A percentile compares a stretch with the other conserved stretches of the same genome.
Evolutionary conservation across 2,888 invertebrate species (phyloP).

Genomic region (Acheta domesticus): DNA sequence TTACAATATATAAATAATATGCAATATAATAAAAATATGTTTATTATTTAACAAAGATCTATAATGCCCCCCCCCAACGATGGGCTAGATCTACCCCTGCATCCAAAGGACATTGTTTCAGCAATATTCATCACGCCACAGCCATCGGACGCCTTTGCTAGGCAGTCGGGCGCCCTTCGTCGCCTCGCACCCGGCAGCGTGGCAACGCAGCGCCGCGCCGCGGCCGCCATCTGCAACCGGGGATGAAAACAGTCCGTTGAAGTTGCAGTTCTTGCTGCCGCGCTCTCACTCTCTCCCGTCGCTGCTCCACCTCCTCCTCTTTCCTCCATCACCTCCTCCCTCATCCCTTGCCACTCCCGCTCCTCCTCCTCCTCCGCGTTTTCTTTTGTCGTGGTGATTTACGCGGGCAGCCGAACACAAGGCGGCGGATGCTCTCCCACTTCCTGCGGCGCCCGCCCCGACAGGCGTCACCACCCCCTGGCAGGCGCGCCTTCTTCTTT

Average conservation of each 20-base stretch:
- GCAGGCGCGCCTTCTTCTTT: too few relatives aligned
- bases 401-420: conserved; percentile 18
- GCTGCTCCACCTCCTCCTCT: neutral
- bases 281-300: neutral
- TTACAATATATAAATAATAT: too few relatives aligned
- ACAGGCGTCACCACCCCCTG: too few relatives aligned
- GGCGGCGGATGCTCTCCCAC: neutral
- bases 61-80: too few relatives aligned
- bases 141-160: too few relatives aligned
- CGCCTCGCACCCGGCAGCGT: neutral
- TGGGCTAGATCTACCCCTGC: too few relatives aligned
- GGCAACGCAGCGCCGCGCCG: neutral
- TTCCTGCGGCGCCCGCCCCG: neutral
- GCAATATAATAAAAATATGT: too few relatives aligned
- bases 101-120: too few relatives aligned
- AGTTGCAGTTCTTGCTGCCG: neutral
- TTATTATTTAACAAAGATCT: too few relatives aligned
- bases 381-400: neutral
- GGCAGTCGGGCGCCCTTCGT: neutral
- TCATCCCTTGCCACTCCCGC: neutral
- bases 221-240: neutral
- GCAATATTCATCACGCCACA: too few relatives aligned
- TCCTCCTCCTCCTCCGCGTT: neutral
- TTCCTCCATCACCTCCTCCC: neutral
- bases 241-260: conserved; percentile 18